Evolutionary conservation across 2,797 vertebrate genomes (phyloP), one percentile per base, ranked within the genome.

Genomic region (Botia kubotai): DNA sequence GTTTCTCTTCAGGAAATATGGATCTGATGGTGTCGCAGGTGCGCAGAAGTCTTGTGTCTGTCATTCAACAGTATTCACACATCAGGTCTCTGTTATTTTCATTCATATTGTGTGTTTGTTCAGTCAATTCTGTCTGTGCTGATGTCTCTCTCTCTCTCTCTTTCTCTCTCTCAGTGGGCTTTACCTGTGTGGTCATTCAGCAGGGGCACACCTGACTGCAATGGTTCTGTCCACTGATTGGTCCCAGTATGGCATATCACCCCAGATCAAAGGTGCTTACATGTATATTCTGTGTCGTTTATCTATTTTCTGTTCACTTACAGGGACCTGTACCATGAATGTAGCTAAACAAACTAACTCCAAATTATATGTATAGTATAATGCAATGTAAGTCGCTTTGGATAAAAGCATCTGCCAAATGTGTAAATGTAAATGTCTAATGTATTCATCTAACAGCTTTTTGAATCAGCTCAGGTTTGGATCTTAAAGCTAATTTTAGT

Each of bases 141-240:
- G 53, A 10, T 46, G 11, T 39, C 17, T 63, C 84, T 17, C 12
- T 75, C 14, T 13, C 72, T 0, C 11, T 43, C 14, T 85, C n/a
- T 65, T 83, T n/a, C 12, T 76, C 12, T 16, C 21, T 62, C 48
- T 52, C 90, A 99, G 98, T 26, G 96, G 95, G 0, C 66, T 99
- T 77, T 98, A 96, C 87, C 87, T 98, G 83, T 98, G 96, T 0
- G 97, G 98, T 63, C 97, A 99, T 89, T 99, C 98, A 0, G 97
- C 97, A 0, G 98, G 97, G 0, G 97, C 97, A 81, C 98, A 98
- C 52, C 90, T 99, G 86, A 94, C 93, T 0, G 95, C 97, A 26
- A 98, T 98, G 97, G 90, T 95, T 72, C 93, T 99, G 76, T 94
- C 95, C 80, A 96, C 95, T 0, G 91, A 96, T 87, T 99, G 97